Base-by-base conservation (phyloP, 1,140 invertebrate species). In the Procambarus virginalis region DNA sequence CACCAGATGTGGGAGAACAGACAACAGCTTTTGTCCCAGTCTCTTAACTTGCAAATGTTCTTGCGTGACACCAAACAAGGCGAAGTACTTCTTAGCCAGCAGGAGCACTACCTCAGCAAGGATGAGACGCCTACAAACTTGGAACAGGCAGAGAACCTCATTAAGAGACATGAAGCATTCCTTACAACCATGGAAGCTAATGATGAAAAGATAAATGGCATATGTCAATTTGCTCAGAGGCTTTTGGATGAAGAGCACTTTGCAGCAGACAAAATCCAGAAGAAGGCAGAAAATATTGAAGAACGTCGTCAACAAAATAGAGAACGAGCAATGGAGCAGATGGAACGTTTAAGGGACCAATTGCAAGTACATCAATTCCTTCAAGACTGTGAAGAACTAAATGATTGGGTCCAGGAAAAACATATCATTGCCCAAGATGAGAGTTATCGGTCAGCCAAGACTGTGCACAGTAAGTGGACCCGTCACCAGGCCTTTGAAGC, bases 1-100 rank as follows among this genome's bases (percentile, higher is more conserved):
- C 97, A 99, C 92, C 98, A 99, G 94, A 99, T n/a, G 99, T 99
- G 99, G 99, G 98, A 99, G 93, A 99, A 99, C 94, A 94, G 99
- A 78, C 98, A 99, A 94, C 97, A 98, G 90, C 94, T 99, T 68
- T 94, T 99, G 2, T 98, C 98, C 0, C 98, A 99, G 94, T 98
- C 97, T 92, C 95, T 99, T 91, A 98, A 98, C 94, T 95, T 98
- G 92, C 98, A 99, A 95, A 96, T 99, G 94, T 97, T 99, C 95
- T 96, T 99, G 94, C 95, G 98, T 48, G 99, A 99, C 94, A 98
- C 98, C 17, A 96, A 98, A 87, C 99, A 99, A 95, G 98, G 98
- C 10, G 99, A 99, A 94, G 98, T 99, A n/a, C 84, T 94, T 99
- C 91, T 95, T 99, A 45, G 34, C 34, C 34, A 98, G 98, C 78